phyloP scores from a whole-genome alignment of 2,113 vertebrate genomes.

The Lepus europaeus region DNA sequence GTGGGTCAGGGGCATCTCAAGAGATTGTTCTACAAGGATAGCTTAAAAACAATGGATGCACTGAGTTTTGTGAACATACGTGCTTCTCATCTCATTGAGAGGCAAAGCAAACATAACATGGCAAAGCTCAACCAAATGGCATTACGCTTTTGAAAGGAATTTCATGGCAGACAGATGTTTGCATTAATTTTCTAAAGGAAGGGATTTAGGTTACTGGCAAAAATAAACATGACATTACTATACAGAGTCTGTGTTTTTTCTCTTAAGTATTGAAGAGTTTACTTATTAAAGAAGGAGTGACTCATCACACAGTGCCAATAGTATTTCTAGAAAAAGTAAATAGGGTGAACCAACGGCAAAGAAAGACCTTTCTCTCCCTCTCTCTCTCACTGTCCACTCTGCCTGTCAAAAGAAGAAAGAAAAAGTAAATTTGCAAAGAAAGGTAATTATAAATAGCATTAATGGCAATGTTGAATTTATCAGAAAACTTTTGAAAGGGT shows the following conservation, averaged over 20 bases:
- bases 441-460: not conserved
- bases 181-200: slow-evolving; percentile 60
- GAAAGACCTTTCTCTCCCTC: no score
- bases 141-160: slow-evolving; percentile 49
- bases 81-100: slow-evolving; percentile 16
- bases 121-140: not conserved
- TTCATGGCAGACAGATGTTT: slow-evolving; percentile 46
- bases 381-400: no score
- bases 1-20: not conserved
- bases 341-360: not conserved
- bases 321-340: slow-evolving; percentile 21
- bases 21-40: slow-evolving; percentile 11
- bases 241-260: slow-evolving; percentile 28
- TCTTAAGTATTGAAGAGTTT: slow-evolving; percentile 53
- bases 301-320: not conserved
- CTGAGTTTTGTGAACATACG: slow-evolving; percentile 31
- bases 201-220: slow-evolving; percentile 59
- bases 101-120: slow-evolving; percentile 46
- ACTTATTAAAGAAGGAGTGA: not conserved
- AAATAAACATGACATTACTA: slow-evolving; percentile 61
- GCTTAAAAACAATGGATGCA: not conserved
- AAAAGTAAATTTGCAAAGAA: not conserved
- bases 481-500: slow-evolving; percentile 28
- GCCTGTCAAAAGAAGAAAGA: not conserved
- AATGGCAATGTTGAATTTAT: slow-evolving; percentile 9